Base-by-base conservation (phyloP, 2,888 invertebrate species). In the Plebejus argus region DNA sequence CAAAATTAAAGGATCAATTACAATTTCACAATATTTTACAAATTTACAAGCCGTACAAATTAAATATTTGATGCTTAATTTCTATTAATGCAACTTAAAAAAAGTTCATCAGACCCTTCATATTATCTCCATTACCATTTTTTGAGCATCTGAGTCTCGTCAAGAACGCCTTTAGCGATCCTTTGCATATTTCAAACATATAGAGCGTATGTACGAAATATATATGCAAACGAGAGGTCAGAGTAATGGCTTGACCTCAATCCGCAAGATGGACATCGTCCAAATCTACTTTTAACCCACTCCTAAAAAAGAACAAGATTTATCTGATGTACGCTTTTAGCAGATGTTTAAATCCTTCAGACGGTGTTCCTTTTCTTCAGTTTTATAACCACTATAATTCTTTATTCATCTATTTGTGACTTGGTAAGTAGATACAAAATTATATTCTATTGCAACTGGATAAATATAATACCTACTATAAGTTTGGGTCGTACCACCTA, bases 221-320 rank as follows among this genome's bases (percentile, higher is more conserved):
- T 71, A 12, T 71, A 20, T 45, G 71, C 71, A 39, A 49, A 72
- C 45, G 72, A 72, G 72, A 45, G 72, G 72, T 39, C 72, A 39
- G 71, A 45, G 71, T 39, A 71, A 45, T 71, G 6, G 71, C 45
- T 45, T 72, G 72, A 39, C 72, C 72, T 45, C 45, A 39, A 72
- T 49, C 20, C 45, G 20, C 20, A 72, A 20, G 45, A 76, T 76
- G 20, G 39, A 39, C 12, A 18, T 20, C 15, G 39, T 72, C 45
- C 72, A 72, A 72, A 72, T 72, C 39, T 66, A 33, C 70, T 58
- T 58, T 58, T 72, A 58, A 74, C 61, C 66, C 66, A 66, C 66
- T 66, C 28, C 7, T 33, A 66, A 66, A 66, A 66, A 66, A 66
- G 18, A 66, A 66, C 76, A 58, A 33, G 20, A 76, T 56, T 76